Evolutionary conservation across 2,888 invertebrate genomes (phyloP), one percentile per base, ranked within the genome.

Genomic region (Athalia cordata): DNA sequence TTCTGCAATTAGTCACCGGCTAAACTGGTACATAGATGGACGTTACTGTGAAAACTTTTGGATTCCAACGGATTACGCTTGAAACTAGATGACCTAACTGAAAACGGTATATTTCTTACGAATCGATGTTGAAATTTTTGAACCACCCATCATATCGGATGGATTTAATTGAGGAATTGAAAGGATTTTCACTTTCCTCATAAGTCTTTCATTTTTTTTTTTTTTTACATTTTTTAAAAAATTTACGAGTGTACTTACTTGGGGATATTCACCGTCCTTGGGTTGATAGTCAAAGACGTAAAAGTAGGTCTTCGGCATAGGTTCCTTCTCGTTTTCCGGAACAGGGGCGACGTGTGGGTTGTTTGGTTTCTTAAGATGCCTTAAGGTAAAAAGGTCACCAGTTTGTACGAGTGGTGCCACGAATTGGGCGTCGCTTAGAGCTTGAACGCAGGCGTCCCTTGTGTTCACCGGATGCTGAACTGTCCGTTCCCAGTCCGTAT

Each of bases 401-500:
- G 96, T 95, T 89, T 96, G 95, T 15, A 98, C 95, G 61, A 97
- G 90, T 0, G 98, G 98, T 0, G 98, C 98, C 55, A 98, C 96
- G 88, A 97, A 98, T 88, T 97, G 96, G 1, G 98, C 98, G 89
- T 98, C 98, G 81, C 98, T 97, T 62, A 99, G 91, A 5, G 99
- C 97, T 61, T 97, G 96, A 79, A 99, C 94, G 4, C 97, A 96
- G 9, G 97, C 95, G 88, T 97, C 97, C 81, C 97, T 92, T 6
- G 96, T 96, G 87, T 96, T 97, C 84, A 96, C 95, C 67, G 97
- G 97, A 90, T 96, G 97, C 91, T 96, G 93, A 50, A 96, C 96
- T 85, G 97, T 97, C 90, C 95, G 93, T 90, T 97, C 97, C 99
- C 99, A 99, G 90, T 99, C 98, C 79, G 98, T 99, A 91, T 99